Evolutionary conservation across 2,888 invertebrate species (phyloP).

Genomic region (Harpalus rufipes): DNA sequence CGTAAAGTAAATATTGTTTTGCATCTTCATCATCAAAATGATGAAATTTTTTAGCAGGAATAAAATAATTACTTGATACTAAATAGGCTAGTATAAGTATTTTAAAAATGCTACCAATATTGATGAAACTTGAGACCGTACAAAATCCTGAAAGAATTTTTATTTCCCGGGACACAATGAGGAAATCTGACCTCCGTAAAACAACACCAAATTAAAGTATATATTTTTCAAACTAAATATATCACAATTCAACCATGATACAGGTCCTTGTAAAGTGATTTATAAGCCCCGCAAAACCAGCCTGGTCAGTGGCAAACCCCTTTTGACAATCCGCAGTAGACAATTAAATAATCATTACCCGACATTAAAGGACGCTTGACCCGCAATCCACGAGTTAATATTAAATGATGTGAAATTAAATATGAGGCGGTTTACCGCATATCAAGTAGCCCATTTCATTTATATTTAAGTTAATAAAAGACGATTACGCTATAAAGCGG

Average conservation of each 20-base stretch:
- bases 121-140: not conserved
- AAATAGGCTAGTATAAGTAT: not conserved
- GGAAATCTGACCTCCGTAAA: slow-evolving; percentile 14
- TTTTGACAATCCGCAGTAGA: slow-evolving; percentile 33
- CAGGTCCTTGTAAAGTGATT: slow-evolving; percentile 18
- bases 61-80: too few relatives aligned
- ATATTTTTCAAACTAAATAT: slow-evolving; percentile 17
- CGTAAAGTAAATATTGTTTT: too few relatives aligned
- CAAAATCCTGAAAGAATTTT: slow-evolving; percentile 7
- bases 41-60: too few relatives aligned
- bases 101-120: not conserved
- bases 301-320: not conserved
- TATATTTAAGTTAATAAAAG: slow-evolving; percentile 47
- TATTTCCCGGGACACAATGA: slow-evolving; percentile 9
- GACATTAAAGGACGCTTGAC: slow-evolving; percentile 20
- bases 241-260: slow-evolving; percentile 12
- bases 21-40: too few relatives aligned
- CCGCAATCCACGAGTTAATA: slow-evolving; percentile 19
- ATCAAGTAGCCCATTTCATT: slow-evolving; percentile 43
- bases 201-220: slow-evolving; percentile 33
- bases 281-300: slow-evolving; percentile 18
- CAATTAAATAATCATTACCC: slow-evolving; percentile 46
- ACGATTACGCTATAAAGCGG: slow-evolving; percentile 29
- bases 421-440: slow-evolving; percentile 35
- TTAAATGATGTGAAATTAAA: slow-evolving; percentile 48